A percentile compares a stretch with the other conserved stretches of the same genome.
These are phyloP conservation scores for Phenganax subtilis DNA, from an alignment of 92 coral and sea anemone genomes.

Conservation along the genomic window DNA sequence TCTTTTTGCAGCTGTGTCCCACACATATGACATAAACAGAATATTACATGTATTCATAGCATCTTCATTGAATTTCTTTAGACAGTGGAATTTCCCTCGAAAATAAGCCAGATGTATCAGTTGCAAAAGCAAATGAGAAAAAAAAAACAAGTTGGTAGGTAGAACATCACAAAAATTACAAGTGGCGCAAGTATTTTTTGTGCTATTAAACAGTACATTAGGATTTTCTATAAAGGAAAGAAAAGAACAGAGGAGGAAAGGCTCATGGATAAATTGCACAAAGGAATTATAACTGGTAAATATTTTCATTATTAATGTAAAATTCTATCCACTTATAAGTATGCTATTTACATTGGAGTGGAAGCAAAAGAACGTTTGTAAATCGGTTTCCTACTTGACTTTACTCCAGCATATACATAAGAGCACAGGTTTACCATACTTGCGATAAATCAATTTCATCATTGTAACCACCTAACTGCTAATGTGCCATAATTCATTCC, in stretches of 20 bases:
- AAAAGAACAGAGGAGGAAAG: not conserved
- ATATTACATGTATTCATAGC: not conserved
- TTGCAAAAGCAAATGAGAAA: not conserved
- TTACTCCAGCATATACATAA: too few species aligned
- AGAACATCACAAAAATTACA: not conserved
- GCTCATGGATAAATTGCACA: not conserved
- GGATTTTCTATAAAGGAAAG: not conserved
- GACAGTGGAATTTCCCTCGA: not conserved
- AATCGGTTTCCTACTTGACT: too few species aligned
- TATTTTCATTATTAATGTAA: not conserved
- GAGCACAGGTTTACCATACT: too few species aligned
- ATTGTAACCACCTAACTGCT: too few species aligned
- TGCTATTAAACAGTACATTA: not conserved
- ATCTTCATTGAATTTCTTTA: not conserved
- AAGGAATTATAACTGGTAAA: constrained; percentile 1
- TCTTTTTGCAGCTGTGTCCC: not conserved
- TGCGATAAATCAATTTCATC: too few species aligned
- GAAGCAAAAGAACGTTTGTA: not conserved
- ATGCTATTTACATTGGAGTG: not conserved
- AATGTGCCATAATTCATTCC: too few species aligned
- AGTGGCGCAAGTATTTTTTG: not conserved
- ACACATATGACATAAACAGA: not conserved
- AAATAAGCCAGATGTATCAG: not conserved
- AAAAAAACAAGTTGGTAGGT: not conserved
- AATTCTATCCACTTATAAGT: not conserved